Evolutionary conservation across 2,797 vertebrate species (phyloP).

Genomic region (Bryconaethiops microstoma): DNA sequence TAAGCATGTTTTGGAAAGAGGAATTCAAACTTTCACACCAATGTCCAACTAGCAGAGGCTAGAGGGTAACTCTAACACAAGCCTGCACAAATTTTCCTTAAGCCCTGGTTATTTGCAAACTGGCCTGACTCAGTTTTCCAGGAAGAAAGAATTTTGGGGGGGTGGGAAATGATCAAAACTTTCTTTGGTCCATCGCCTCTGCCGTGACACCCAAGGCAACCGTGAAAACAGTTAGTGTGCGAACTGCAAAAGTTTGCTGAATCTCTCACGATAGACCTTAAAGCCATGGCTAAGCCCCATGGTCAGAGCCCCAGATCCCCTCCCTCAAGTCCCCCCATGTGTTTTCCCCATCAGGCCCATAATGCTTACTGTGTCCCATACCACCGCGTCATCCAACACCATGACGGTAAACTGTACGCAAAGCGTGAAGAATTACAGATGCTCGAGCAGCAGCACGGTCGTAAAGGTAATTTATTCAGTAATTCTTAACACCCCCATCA

Average conservation of each 20-base stretch:
- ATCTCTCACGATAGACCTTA: constrained; percentile 30
- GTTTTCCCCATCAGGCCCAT: constrained; percentile 78
- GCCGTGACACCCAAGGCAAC: constrained; percentile 18
- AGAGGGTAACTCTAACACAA: no score
- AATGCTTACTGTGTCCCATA: constrained; percentile 82
- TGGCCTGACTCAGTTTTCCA: constrained; percentile 11
- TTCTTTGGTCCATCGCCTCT: constrained; percentile 4
- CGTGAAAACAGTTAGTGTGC: constrained; percentile 39
- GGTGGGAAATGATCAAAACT: neutral
- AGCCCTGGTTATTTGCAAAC: constrained; percentile 18
- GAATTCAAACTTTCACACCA: neutral
- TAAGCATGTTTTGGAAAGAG: neutral
- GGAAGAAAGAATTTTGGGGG: constrained; percentile 1
- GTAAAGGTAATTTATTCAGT: constrained; percentile 83
- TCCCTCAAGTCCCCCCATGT: constrained; percentile 59
- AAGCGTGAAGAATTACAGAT: constrained; percentile 89
- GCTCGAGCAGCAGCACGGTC: constrained; percentile 83
- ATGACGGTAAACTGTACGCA: constrained; percentile 86
- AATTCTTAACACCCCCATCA: constrained; percentile 44
- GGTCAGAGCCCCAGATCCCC: constrained; percentile 10
- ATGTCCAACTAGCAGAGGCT: no score
- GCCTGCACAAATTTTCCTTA: constrained; percentile 15
- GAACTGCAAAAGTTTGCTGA: constrained; percentile 25
- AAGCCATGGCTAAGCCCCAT: constrained; percentile 41
- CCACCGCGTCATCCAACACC: constrained; percentile 84